Evolutionary conservation across 2,113 vertebrate species (phyloP).

Genomic region (Xiphias gladius): DNA sequence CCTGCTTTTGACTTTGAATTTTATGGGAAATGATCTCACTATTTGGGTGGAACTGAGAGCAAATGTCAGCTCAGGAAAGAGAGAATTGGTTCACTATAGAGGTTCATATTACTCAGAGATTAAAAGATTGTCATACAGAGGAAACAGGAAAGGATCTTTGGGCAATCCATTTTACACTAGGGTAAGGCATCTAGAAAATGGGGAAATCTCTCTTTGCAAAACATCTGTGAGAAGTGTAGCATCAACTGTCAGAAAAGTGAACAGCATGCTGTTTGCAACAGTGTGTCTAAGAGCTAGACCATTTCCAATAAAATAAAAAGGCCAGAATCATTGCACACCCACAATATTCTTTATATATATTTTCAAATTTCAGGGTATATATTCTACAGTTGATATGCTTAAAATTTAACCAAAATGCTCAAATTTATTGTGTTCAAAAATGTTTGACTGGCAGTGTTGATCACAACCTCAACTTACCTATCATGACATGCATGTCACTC

Average conservation of each 20-base stretch:
- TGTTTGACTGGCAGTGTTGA: slow-evolving; percentile 46
- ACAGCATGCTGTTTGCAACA: background rate
- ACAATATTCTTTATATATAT: background rate
- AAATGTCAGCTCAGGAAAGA: background rate
- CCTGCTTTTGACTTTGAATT: background rate
- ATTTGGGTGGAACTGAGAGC: background rate
- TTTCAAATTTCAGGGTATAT: slow-evolving; percentile 21
- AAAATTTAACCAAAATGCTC: slow-evolving; percentile 33
- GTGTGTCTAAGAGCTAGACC: background rate
- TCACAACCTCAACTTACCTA: slow-evolving; percentile 27
- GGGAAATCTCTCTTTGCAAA: background rate
- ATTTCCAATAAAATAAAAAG: slow-evolving; percentile 7
- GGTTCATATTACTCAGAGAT: background rate
- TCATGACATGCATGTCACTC: slow-evolving; percentile 29
- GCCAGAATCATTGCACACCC: background rate
- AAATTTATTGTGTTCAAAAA: slow-evolving; percentile 47
- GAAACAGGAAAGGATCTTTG: background rate
- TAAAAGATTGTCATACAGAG: slow-evolving; percentile 24
- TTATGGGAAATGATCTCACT: slow-evolving; percentile 4
- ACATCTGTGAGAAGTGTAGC: background rate
- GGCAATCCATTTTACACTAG: background rate
- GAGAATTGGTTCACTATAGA: background rate
- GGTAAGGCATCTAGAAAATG: background rate
- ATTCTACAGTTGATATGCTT: slow-evolving; percentile 16
- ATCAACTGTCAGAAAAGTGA: background rate